Percentiles rank a stretch among this genome's conserved stretches.
These are phyloP conservation scores for Eupithecia exiguata DNA, from an alignment of 2,888 invertebrate genomes.

Conservation along the genomic window DNA sequence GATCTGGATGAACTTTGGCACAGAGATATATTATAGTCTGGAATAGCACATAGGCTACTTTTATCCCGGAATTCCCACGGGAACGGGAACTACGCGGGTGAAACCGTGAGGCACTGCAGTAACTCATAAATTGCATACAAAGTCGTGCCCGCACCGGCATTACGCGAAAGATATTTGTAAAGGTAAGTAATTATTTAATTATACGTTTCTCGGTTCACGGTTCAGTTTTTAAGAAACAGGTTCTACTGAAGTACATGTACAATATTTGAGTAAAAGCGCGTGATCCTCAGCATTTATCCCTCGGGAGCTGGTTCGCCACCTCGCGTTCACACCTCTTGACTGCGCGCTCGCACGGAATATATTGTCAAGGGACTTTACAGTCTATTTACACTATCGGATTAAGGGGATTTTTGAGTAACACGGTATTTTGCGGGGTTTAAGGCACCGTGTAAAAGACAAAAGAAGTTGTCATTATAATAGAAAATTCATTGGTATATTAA, in stretches of 20 bases:
- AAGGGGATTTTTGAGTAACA: neutral
- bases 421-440: neutral
- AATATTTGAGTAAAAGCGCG: neutral
- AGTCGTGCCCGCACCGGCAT: neutral
- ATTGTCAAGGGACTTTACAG: constrained; percentile 9
- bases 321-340: constrained; percentile 28
- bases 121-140: neutral
- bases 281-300: neutral
- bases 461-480: neutral
- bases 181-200: too few relatives aligned
- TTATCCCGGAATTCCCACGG: too few relatives aligned
- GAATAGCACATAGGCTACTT: too few relatives aligned
- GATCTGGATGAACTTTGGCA: too few relatives aligned
- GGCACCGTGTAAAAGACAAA: neutral
- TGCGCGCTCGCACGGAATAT: constrained; percentile 20
- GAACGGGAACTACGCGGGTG: too few relatives aligned
- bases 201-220: neutral
- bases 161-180: neutral
- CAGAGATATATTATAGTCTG: too few relatives aligned
- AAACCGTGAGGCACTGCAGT: too few relatives aligned
- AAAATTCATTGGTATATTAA: too few relatives aligned
- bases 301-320: constrained; percentile 20
- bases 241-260: neutral
- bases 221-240: neutral
- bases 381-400: constrained; percentile 1